Evolutionary conservation across 2,888 invertebrate species (phyloP), one percentile per base, ranked within the genome.

Genomic region (Rhamnusium bicolor): DNA sequence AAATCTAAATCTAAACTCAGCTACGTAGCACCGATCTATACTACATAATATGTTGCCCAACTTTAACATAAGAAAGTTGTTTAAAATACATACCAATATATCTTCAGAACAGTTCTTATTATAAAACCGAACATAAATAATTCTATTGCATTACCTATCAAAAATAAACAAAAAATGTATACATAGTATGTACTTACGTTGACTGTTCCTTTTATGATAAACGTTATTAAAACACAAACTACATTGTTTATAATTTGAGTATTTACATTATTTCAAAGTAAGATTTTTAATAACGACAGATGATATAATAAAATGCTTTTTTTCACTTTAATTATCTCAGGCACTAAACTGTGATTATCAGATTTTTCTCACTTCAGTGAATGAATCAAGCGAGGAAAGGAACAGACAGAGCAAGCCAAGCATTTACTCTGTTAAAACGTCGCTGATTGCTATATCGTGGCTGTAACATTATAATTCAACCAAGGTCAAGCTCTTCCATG

Each of bases 401-500:
- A 56, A 51, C 69, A 62, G 67, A 65, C 68, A 69, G 71, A 71
- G 40, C 53, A 68, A 73, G 54, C 71, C 62, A 79, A 77, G 75
- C 80, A 77, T 79, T 77, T 79, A 79, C 80, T 77, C 80, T 81
- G 80, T 81, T 75, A 79, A 79, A 77, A 77, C 74, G 74, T 75
- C 65, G 76, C 77, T 67, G 79, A 78, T 76, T 74, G 67, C 75
- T 69, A 65, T 76, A 75, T 65, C 74, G 69, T 68, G 73, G 71
- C 78, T 75, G 79, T 78, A 80, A 80, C 82, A 81, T 81, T 79
- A 82, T 80, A 80, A 82, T 81, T 77, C 77, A 77, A 72, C 78
- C 83, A 82, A 83, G 83, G 83, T 83, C 83, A 83, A 74, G 77
- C 74, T 78, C 75, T 79, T 79, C 79, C 82, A 83, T 79, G 81